Percentiles rank a stretch among this genome's conserved stretches.
These are phyloP conservation scores for Anoplophora glabripennis DNA, from an alignment of 1,140 invertebrate species.

Conservation along the genomic window DNA sequence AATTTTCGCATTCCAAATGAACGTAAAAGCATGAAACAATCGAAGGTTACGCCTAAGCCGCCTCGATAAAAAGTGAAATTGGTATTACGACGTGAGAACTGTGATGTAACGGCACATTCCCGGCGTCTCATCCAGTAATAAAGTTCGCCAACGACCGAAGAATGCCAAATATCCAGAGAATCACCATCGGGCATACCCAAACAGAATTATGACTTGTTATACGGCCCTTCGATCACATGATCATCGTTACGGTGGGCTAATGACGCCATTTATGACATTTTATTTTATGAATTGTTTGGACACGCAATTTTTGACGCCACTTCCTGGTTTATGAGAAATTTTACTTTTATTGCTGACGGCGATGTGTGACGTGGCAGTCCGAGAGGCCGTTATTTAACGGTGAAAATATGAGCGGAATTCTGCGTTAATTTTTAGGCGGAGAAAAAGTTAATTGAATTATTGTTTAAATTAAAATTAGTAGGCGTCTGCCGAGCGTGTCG, in stretches of 20 bases:
- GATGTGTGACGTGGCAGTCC: too few species aligned
- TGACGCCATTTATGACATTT: slow-evolving; percentile 15
- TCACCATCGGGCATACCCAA: slow-evolving; percentile 27
- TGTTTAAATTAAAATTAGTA: too few species aligned
- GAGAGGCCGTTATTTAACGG: slow-evolving; percentile 1
- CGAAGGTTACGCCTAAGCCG: background rate
- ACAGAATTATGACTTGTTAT: slow-evolving; percentile 39
- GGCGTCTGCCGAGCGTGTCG: too few species aligned
- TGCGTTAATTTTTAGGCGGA: too few species aligned
- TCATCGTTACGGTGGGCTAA: slow-evolving; percentile 24
- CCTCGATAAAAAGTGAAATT: slow-evolving; percentile 2
- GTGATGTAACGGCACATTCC: slow-evolving; percentile 22
- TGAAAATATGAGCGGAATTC: background rate
- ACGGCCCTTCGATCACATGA: slow-evolving; percentile 33
- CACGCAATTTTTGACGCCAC: background rate
- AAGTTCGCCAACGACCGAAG: slow-evolving; percentile 23
- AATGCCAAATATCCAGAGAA: slow-evolving; percentile 33
- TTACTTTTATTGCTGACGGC: too few species aligned
- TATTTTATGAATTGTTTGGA: slow-evolving; percentile 1
- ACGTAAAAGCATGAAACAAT: background rate
- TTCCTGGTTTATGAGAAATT: background rate
- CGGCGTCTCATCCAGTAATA: slow-evolving; percentile 27
- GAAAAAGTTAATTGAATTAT: too few species aligned
- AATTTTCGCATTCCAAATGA: background rate
- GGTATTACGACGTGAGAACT: slow-evolving; percentile 7